phyloP scores from a whole-genome alignment of 2,888 invertebrate species.

The Strigamia maritima region DNA sequence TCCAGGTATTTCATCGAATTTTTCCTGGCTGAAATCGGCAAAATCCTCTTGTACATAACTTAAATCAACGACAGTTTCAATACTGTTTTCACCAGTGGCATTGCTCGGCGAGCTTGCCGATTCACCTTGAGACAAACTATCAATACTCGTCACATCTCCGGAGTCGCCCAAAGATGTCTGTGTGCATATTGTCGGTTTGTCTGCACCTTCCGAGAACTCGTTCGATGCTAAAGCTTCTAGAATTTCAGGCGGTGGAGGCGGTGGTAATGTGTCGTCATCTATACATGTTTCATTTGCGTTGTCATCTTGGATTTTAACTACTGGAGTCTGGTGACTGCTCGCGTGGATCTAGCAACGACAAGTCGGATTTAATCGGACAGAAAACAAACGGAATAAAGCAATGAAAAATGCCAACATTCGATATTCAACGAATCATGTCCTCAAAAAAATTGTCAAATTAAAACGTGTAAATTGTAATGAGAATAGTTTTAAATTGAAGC shows the following conservation, averaged over 20 bases:
- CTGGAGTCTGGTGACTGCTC: conserved; percentile 30
- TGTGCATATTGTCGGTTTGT: conserved; percentile 27
- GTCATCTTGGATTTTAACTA: conserved; percentile 34
- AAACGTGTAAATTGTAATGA: no score
- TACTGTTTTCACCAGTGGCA: conserved; percentile 37
- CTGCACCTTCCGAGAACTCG: not conserved
- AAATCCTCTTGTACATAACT: conserved; percentile 20
- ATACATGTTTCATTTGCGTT: conserved; percentile 1
- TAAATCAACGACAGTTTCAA: conserved; percentile 35
- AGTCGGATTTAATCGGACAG: not conserved
- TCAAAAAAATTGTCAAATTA: no score
- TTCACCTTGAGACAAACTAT: conserved; percentile 36
- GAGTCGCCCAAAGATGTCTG: conserved; percentile 19
- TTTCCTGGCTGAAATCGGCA: conserved; percentile 13
- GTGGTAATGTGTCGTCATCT: not conserved
- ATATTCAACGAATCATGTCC: no score
- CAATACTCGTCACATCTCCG: conserved; percentile 28
- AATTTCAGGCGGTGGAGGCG: not conserved
- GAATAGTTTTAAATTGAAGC: not conserved
- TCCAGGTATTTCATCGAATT: not conserved
- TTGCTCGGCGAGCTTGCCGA: conserved; percentile 38
- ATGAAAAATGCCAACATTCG: no score
- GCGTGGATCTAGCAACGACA: not conserved
- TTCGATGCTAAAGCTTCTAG: not conserved
- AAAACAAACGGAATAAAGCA: no score